Evolutionary conservation across 1,140 invertebrate genomes (phyloP).

Genomic region (Bombus soroeensis): DNA sequence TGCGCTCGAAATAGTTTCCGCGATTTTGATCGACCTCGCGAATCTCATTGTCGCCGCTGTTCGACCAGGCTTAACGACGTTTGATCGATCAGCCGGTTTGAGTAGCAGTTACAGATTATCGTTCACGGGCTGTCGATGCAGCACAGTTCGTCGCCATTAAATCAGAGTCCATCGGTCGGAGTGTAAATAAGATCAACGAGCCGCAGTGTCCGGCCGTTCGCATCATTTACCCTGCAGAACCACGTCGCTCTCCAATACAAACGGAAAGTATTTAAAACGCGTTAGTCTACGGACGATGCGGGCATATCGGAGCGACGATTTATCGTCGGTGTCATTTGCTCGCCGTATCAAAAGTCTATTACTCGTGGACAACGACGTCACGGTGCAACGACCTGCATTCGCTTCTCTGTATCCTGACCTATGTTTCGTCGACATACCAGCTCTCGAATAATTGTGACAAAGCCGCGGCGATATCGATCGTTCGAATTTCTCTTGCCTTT

Average conservation of each 20-base stretch:
- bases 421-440: slow-evolving; percentile 19
- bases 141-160: slow-evolving; percentile 33
- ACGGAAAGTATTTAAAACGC: slow-evolving; percentile 42
- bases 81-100: slow-evolving; percentile 29
- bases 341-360: slow-evolving; percentile 42
- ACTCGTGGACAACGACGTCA: slow-evolving; percentile 16
- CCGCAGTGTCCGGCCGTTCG: neutral
- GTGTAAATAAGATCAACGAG: slow-evolving; percentile 64
- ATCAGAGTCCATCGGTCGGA: slow-evolving; percentile 52
- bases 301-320: slow-evolving; percentile 30
- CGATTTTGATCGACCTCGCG: slow-evolving; percentile 31
- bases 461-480: slow-evolving; percentile 9
- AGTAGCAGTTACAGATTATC: slow-evolving; percentile 33
- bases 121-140: neutral
- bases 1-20: slow-evolving; percentile 31
- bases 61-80: slow-evolving; percentile 32
- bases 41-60: slow-evolving; percentile 34
- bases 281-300: slow-evolving; percentile 22
- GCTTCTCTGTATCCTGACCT: neutral
- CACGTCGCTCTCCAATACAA: neutral
- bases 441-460: slow-evolving; percentile 14
- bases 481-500: neutral
- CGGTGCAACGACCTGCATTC: neutral
- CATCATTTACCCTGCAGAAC: neutral
- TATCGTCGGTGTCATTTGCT: slow-evolving; percentile 35